These are phyloP conservation scores for Benitochromis conjunctus DNA, from an alignment of 2,113 vertebrate genomes.

Conservation along the genomic window DNA sequence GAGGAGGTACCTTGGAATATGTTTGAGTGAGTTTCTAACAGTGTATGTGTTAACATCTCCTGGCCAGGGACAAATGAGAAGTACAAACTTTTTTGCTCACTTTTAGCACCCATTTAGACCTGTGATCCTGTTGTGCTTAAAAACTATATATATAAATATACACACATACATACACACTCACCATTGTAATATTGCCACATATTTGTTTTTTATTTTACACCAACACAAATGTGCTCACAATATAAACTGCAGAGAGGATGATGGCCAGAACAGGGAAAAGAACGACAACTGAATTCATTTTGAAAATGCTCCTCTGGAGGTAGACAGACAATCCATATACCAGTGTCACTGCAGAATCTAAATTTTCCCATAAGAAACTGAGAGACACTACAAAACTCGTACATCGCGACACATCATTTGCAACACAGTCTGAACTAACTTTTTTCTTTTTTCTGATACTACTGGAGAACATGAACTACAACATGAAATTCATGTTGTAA, in stretches of 20 bases:
- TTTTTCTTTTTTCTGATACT: background rate
- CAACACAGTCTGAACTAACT: background rate
- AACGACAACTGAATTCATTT: background rate
- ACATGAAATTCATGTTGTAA: too few relatives aligned
- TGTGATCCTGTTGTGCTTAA: background rate
- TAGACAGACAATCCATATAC: rapidly evolving
- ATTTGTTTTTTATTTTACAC: background rate
- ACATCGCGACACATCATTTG: too few relatives aligned
- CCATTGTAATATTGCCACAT: background rate
- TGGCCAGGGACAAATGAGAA: background rate
- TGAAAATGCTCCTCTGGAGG: background rate
- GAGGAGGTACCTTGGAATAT: background rate
- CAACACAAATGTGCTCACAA: background rate
- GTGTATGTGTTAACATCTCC: background rate
- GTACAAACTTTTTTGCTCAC: background rate
- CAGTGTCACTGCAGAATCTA: background rate
- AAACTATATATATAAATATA: rapidly evolving
- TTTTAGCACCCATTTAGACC: background rate
- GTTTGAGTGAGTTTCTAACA: background rate
- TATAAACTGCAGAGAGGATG: background rate
- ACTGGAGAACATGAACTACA: background rate
- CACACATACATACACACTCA: rapidly evolving
- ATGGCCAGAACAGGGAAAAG: background rate
- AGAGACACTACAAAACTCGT: too few relatives aligned
- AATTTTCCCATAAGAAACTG: too few relatives aligned